Conservation (phyloP, 2,797 vertebrate species). For the Aldrovandia affinis region DNA sequence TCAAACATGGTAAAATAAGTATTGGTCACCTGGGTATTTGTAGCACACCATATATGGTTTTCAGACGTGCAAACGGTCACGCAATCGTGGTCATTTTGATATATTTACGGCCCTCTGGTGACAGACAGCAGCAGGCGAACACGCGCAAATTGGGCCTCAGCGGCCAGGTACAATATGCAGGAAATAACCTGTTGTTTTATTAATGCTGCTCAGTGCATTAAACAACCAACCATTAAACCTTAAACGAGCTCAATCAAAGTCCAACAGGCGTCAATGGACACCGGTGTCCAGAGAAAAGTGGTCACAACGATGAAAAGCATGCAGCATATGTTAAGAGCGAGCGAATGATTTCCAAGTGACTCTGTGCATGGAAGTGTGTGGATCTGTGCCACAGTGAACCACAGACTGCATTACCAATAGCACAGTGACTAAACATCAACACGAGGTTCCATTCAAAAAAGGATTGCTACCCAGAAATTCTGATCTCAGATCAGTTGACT, state of each 20-base stretch:
- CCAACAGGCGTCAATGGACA: not conserved
- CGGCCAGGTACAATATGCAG: no score
- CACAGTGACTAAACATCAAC: not conserved
- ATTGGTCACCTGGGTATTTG: not conserved
- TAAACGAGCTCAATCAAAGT: not conserved
- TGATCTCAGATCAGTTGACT: not conserved
- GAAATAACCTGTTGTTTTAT: no score
- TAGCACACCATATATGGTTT: not conserved
- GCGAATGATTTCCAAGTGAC: no score
- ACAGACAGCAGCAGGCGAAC: not conserved
- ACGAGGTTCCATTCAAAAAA: no score
- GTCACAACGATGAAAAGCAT: not conserved
- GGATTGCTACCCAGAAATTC: not conserved
- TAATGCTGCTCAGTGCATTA: not conserved
- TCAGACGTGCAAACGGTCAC: not conserved
- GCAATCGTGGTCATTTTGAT: not conserved
- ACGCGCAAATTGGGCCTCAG: not conserved
- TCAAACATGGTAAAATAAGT: not conserved
- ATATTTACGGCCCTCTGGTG: not conserved
- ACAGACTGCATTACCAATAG: not conserved
- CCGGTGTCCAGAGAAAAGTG: not conserved
- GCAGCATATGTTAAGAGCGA: no score
- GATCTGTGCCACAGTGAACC: not conserved
- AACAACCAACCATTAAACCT: not conserved
- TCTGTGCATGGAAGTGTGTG: no score